A percentile compares a stretch with the other conserved stretches of the same genome.
phyloP scores from a whole-genome alignment of 1,140 invertebrate genomes.

The Zaprionus africanus region DNA sequence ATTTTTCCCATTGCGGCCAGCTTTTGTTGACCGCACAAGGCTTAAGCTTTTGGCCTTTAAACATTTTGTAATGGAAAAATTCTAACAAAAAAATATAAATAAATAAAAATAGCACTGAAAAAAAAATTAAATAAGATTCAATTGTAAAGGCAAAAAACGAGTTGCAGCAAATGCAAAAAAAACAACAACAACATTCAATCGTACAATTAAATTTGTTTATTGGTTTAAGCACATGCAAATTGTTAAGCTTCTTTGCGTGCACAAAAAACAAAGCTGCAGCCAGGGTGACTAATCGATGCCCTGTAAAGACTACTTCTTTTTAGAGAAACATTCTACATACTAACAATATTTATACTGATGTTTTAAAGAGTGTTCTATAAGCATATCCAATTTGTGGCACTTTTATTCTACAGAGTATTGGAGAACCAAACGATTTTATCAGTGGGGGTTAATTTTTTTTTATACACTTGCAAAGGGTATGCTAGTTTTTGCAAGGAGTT shows the following conservation, averaged over 20 bases:
- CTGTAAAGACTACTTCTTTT: background rate
- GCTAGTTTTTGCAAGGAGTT: no score
- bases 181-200: conserved; percentile 29
- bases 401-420: background rate
- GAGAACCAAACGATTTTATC: background rate
- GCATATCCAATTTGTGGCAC: background rate
- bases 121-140: conserved; percentile 30
- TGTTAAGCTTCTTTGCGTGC: conserved; percentile 39
- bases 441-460: background rate
- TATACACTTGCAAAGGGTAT: no score
- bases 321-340: no score
- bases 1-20: conserved; percentile 58
- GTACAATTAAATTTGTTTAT: conserved; percentile 65
- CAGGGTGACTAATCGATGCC: background rate
- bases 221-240: conserved; percentile 60
- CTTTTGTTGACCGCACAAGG: conserved; percentile 55
- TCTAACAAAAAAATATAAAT: conserved; percentile 31
- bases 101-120: conserved; percentile 14
- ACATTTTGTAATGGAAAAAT: conserved; percentile 51
- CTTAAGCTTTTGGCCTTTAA: conserved; percentile 66
- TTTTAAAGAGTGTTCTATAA: background rate
- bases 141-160: conserved; percentile 16
- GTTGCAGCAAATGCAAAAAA: conserved; percentile 12
- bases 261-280: background rate
- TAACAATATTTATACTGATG: background rate